These are phyloP conservation scores for Folsomia manolachei DNA, from an alignment of 2,888 invertebrate species.

Conservation along the genomic window DNA sequence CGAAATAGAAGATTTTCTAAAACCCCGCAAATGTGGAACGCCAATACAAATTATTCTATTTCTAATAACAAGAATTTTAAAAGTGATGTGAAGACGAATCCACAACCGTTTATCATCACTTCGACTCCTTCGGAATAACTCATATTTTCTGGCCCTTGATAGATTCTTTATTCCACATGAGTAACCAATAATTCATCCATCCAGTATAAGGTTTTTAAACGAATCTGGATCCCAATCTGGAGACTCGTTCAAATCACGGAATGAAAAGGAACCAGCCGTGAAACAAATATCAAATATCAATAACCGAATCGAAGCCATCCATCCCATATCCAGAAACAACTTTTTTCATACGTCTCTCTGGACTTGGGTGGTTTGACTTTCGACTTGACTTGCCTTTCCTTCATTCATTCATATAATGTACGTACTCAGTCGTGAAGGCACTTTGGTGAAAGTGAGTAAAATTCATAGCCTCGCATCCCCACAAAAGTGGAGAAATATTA, in stretches of 20 bases:
- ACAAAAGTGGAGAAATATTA: not conserved
- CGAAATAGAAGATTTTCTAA: too few species aligned
- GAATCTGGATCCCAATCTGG: not conserved
- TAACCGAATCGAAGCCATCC: conserved; percentile 2
- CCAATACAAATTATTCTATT: too few species aligned
- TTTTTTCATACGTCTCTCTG: not conserved
- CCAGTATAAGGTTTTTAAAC: too few species aligned
- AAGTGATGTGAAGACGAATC: too few species aligned
- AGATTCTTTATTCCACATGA: not conserved
- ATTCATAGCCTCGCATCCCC: not conserved
- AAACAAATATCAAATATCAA: conserved; percentile 10
- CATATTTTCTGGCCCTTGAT: not conserved
- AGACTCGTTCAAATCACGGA: not conserved
- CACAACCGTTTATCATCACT: too few species aligned
- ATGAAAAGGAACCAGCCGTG: not conserved
- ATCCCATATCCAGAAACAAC: conserved; percentile 1
- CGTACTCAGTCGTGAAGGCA: not conserved
- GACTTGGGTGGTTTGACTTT: not conserved
- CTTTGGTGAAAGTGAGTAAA: not conserved
- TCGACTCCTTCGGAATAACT: too few species aligned
- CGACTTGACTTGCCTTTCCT: too few species aligned
- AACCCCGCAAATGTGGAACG: too few species aligned
- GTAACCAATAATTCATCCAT: not conserved
- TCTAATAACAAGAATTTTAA: too few species aligned
- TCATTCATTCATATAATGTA: not conserved